phyloP scores from a whole-genome alignment of 2,888 invertebrate genomes.

The Gymnoscelis rufifasciata region DNA sequence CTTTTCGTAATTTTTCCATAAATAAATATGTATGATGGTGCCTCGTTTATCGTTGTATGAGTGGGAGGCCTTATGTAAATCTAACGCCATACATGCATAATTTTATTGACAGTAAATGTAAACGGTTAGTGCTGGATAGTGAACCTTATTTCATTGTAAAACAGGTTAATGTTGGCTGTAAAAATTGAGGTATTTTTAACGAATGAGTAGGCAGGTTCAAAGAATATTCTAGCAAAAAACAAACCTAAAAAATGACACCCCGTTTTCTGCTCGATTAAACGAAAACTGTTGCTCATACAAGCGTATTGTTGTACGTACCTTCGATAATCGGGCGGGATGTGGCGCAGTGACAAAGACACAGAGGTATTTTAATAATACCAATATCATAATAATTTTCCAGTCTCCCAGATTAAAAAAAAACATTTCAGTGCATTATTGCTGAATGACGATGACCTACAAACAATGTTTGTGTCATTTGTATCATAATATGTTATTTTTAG shows the following conservation, averaged over 20 bases:
- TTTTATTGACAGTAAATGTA: conserved; percentile 30
- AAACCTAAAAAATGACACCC: conserved; percentile 47
- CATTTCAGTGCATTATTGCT: no score
- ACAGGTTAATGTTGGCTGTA: background rate
- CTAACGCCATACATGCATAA: conserved; percentile 33
- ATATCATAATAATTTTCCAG: no score
- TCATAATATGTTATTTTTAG: no score
- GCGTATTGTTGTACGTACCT: conserved; percentile 23
- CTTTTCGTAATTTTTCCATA: conserved; percentile 20
- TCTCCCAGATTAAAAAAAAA: no score
- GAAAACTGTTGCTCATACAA: conserved; percentile 46
- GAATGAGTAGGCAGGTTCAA: conserved; percentile 56
- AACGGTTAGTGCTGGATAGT: conserved; percentile 12
- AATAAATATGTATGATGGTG: conserved; percentile 29
- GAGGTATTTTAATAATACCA: no score
- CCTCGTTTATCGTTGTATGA: conserved; percentile 26
- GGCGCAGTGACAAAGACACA: background rate
- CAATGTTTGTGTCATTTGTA: no score
- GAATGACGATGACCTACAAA: no score
- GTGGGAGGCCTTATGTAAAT: conserved; percentile 32
- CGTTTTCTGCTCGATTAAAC: conserved; percentile 53
- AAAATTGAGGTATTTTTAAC: conserved; percentile 38
- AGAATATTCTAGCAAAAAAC: conserved; percentile 50
- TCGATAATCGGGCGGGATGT: conserved; percentile 7
- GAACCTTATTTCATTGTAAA: conserved; percentile 1